phyloP scores from a whole-genome alignment of 2,113 vertebrate genomes.

The Salvelinus fontinalis region DNA sequence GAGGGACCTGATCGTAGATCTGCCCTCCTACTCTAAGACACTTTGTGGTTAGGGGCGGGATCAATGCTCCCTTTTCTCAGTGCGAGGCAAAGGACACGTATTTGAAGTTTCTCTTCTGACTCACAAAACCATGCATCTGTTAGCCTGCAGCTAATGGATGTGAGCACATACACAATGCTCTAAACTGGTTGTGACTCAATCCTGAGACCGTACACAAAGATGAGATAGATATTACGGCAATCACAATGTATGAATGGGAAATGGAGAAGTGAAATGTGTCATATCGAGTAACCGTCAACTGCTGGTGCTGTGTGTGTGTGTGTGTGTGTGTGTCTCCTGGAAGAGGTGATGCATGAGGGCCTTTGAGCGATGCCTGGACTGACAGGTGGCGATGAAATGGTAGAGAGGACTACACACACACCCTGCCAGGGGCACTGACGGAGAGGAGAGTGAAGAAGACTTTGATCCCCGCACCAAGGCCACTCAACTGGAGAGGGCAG shows the following conservation, averaged over 20 bases:
- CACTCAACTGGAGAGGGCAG: constrained; percentile 72
- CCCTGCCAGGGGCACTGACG: constrained; percentile 64
- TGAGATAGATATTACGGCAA: constrained; percentile 28
- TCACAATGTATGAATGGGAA: constrained; percentile 54
- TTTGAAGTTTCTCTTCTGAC: too few species aligned
- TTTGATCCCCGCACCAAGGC: constrained; percentile 74
- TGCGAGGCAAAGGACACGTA: too few species aligned
- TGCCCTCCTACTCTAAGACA: too few species aligned
- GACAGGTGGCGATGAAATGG: constrained; percentile 55
- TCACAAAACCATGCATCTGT: too few species aligned
- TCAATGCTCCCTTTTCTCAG: too few species aligned
- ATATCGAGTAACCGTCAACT: constrained; percentile 50
- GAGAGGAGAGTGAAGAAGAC: constrained; percentile 71
- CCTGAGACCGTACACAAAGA: constrained; percentile 35
- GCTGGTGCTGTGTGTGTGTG: constrained; percentile 1
- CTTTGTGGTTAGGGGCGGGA: too few species aligned
- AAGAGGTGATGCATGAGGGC: constrained; percentile 57
- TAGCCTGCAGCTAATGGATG: too few species aligned
- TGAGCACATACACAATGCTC: not conserved
- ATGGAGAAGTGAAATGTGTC: constrained; percentile 57
- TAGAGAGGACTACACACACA: constrained; percentile 47
- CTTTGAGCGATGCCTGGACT: constrained; percentile 53
- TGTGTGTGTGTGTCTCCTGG: constrained; percentile 41
- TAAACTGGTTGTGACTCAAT: constrained; percentile 23
- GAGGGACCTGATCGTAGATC: too few species aligned